Evolutionary conservation across 1,140 invertebrate genomes (phyloP).

Genomic region (Radopholus similis): DNA sequence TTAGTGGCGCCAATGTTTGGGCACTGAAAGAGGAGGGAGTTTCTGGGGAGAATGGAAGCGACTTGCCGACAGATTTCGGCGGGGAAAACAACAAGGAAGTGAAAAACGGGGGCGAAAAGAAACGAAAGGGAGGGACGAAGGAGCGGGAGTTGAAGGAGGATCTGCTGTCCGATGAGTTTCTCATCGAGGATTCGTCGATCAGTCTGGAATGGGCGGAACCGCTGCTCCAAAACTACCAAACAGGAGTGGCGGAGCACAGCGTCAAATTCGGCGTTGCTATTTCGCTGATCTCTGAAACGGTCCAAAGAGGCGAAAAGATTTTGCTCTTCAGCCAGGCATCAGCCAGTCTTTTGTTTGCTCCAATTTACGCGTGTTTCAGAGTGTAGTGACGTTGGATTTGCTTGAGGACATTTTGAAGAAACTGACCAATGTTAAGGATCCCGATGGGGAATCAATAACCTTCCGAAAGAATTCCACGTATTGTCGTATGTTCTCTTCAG

Average conservation of each 20-base stretch:
- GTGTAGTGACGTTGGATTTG: constrained; percentile 88
- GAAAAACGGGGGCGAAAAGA: not conserved
- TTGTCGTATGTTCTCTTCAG: constrained; percentile 78
- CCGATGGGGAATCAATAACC: constrained; percentile 62
- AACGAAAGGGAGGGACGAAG: not conserved
- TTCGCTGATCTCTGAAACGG: constrained; percentile 82
- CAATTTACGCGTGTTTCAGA: constrained; percentile 66
- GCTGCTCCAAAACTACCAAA: constrained; percentile 2
- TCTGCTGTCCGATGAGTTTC: constrained; percentile 1
- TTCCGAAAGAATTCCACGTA: constrained; percentile 85
- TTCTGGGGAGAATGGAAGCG: too few species aligned
- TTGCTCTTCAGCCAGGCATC: constrained; percentile 88
- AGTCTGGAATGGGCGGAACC: constrained; percentile 26
- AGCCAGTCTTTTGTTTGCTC: constrained; percentile 44
- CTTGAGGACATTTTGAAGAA: constrained; percentile 88
- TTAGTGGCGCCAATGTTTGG: too few species aligned
- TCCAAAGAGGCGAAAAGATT: constrained; percentile 79
- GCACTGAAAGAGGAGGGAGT: too few species aligned
- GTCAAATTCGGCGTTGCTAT: constrained; percentile 92
- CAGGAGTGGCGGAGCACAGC: constrained; percentile 75
- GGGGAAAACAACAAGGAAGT: not conserved
- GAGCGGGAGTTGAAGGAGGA: not conserved
- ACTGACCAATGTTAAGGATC: constrained; percentile 67
- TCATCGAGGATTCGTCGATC: constrained; percentile 15
- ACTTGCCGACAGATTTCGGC: too few species aligned